Evolutionary conservation across 2,888 invertebrate genomes (phyloP), one percentile per base, ranked within the genome.

Genomic region (Pachymerium ferrugineum): DNA sequence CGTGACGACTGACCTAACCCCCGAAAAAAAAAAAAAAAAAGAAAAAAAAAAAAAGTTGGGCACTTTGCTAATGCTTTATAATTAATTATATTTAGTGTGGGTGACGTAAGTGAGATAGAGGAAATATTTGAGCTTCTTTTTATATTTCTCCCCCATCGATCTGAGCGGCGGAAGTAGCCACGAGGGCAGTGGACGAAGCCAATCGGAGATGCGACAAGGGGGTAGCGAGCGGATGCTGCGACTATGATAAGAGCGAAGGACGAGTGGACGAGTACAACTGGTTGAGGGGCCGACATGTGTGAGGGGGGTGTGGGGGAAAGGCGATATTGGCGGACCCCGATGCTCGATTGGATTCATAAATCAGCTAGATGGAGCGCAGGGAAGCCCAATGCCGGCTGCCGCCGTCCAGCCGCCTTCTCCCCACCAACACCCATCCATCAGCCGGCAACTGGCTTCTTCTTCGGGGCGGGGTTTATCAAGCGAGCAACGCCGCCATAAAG

Each of bases 351-450:
- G 71, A 70, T 38, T 10, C 38, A 76, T 54, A 73, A 69, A 74
- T 31, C 30, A 73, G 47, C 47, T 16, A 72, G 73, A 69, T 67
- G 74, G 6, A 73, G 38, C 70, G 72, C 35, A 75, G 73, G 38
- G 74, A 74, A 68, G 69, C 70, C 38, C 33, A 70, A 74, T 35
- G 69, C 67, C 68, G 74, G 72, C 22, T 47, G 47, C 47, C 47
- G 47, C 47, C 47, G 47, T 47, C 47, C 47, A 47, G 47, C 47
- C 47, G 47, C 47, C 47, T 47, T 47, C 47, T 47, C 47, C 38
- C 47, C 47, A 47, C 47, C 47, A 47, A 47, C 47, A 6, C 47
- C 47, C 47, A 47, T 47, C 47, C 47, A 47, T 47, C 47, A 47
- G 47, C 47, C n/a, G n/a, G 47, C 47, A 47, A 47, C 47, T 47